Percentiles rank a stretch among this genome's conserved stretches.
These are phyloP conservation scores for Epinephelus cyanopodus DNA, from an alignment of 2,113 vertebrate species.

Conservation along the genomic window DNA sequence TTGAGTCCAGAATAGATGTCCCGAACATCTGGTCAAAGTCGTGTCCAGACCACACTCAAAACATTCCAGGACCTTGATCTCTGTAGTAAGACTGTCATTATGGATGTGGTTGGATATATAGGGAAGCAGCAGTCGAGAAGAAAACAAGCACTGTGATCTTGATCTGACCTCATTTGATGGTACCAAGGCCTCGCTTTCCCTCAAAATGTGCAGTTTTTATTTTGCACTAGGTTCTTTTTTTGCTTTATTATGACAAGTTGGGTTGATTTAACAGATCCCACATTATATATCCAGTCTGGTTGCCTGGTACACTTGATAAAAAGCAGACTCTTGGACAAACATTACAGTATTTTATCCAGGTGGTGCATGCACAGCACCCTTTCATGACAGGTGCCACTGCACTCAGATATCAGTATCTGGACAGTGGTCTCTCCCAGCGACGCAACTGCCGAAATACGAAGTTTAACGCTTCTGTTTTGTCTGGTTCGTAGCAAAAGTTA, in stretches of 20 bases:
- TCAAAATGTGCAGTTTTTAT: conserved; percentile 39
- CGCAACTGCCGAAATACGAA: neutral
- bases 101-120: conserved; percentile 77
- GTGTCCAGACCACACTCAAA: conserved; percentile 72
- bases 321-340: neutral
- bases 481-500: neutral
- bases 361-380: no score
- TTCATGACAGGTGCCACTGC: neutral
- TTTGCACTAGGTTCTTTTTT: neutral
- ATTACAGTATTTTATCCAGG: neutral
- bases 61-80: conserved; percentile 65
- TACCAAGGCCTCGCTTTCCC: neutral
- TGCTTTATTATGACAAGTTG: conserved; percentile 1
- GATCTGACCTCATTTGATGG: conserved; percentile 29
- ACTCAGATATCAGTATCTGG: neutral
- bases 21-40: conserved; percentile 74
- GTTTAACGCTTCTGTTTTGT: neutral
- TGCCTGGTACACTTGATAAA: neutral
- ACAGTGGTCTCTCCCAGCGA: neutral
- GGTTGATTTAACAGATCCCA: conserved; percentile 19
- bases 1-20: conserved; percentile 76
- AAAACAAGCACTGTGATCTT: conserved; percentile 46
- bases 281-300: neutral
- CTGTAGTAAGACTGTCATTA: conserved; percentile 78
- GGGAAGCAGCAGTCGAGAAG: conserved; percentile 52